Conservation (phyloP, 2,888 invertebrate species). For the Aspidapion aeneum region DNA sequence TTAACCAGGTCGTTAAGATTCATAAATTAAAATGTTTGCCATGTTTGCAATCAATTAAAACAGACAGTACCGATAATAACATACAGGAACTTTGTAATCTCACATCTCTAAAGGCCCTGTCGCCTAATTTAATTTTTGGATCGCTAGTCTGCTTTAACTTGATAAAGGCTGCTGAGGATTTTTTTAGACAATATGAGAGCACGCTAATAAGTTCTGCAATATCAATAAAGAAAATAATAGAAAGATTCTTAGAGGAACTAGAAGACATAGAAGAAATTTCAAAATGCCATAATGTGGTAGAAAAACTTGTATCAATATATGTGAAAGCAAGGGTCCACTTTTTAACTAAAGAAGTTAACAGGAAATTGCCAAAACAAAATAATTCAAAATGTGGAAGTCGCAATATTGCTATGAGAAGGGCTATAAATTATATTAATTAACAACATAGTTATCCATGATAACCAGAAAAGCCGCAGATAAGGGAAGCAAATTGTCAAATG, state of each 20-base stretch:
- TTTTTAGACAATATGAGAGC: background rate
- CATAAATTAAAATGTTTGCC: background rate
- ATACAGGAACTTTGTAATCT: no score
- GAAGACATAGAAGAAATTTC: background rate
- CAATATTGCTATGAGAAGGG: background rate
- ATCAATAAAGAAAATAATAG: background rate
- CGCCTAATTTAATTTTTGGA: background rate
- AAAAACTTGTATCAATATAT: background rate
- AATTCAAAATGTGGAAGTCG: background rate
- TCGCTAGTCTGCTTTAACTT: background rate
- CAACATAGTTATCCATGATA: background rate
- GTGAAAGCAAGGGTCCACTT: background rate
- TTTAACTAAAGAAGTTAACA: background rate
- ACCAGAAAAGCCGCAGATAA: background rate
- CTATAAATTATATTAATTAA: background rate
- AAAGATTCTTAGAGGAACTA: background rate
- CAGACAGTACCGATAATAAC: no score
- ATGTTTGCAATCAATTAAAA: no score
- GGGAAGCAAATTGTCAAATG: background rate
- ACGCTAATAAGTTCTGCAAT: background rate
- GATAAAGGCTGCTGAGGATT: background rate
- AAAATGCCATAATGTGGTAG: background rate
- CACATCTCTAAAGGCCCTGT: no score
- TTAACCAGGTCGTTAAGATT: background rate
- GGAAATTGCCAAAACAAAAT: background rate